Conservation (phyloP, 2,888 invertebrate species). For the Therioaphis trifolii region DNA sequence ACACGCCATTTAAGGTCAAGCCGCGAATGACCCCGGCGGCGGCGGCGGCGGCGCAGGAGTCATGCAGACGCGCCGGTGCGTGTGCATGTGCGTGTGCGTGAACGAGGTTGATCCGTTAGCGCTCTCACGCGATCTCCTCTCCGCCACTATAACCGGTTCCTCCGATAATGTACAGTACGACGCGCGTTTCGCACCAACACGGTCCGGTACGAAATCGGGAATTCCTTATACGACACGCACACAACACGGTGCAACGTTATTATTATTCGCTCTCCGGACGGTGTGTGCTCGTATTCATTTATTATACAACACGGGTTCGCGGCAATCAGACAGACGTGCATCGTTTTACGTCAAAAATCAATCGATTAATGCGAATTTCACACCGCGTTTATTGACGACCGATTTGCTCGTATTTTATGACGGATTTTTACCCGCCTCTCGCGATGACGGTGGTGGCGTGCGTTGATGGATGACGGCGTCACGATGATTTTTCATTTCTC, state of each 20-base stretch:
- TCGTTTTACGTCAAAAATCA: no score
- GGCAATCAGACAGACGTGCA: no score
- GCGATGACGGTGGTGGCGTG: no score
- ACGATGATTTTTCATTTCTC: no score
- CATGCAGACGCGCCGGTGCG: background rate
- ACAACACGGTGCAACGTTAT: background rate
- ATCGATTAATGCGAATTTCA: no score
- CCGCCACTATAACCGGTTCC: background rate
- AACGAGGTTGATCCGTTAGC: constrained; percentile 1
- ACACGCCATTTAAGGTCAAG: constrained; percentile 5
- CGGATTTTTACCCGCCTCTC: no score
- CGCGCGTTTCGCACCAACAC: background rate
- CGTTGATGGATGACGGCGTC: no score
- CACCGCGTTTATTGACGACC: no score
- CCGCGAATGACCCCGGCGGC: background rate
- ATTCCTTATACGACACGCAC: background rate
- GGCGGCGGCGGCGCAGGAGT: background rate
- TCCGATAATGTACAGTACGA: background rate
- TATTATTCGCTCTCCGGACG: background rate
- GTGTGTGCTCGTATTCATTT: background rate
- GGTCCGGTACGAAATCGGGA: background rate
- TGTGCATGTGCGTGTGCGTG: no score
- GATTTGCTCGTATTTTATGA: no score
- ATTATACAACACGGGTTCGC: no score
- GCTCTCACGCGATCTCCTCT: background rate